phyloP scores from a whole-genome alignment of 2,113 vertebrate species.

The Siniperca knerii region DNA sequence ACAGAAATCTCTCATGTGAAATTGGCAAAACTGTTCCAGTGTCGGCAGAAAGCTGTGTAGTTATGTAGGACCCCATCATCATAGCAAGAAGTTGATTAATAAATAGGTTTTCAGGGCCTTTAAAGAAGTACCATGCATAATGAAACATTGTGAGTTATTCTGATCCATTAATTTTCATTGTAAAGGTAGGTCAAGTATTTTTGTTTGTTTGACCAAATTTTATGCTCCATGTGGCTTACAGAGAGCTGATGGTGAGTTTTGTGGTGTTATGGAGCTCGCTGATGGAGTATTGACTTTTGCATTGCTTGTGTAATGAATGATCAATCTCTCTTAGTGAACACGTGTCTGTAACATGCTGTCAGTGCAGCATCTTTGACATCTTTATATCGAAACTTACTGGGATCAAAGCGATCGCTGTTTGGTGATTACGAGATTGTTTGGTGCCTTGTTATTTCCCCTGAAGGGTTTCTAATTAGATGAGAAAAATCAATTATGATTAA shows the following conservation, averaged over 20 bases:
- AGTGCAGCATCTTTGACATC: slow-evolving; percentile 13
- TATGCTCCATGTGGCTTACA: not conserved
- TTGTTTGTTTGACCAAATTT: not conserved
- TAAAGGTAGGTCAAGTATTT: not conserved
- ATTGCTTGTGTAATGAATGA: slow-evolving; percentile 45
- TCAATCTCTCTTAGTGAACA: slow-evolving; percentile 43
- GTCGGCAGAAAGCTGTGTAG: not conserved
- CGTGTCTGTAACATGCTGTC: slow-evolving; percentile 21
- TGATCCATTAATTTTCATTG: not conserved
- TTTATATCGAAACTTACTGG: slow-evolving; percentile 24
- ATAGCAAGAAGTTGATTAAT: not conserved
- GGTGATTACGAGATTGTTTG: slow-evolving; percentile 34
- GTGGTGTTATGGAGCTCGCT: slow-evolving; percentile 16
- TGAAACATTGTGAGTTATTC: not conserved
- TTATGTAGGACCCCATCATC: not conserved
- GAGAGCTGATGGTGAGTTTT: not conserved
- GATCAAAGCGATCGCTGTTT: slow-evolving; percentile 28
- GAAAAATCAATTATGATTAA: slow-evolving; percentile 66
- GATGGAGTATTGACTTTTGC: slow-evolving; percentile 42
- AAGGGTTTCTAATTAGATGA: slow-evolving; percentile 67
- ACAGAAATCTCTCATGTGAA: not conserved
- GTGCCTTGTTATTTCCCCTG: slow-evolving; percentile 20
- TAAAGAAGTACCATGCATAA: not conserved
- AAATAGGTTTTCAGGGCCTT: not conserved
- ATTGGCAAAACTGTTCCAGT: not conserved